phyloP scores from a whole-genome alignment of 2,797 vertebrate genomes.

The Helicolenus hilgendorfi region DNA sequence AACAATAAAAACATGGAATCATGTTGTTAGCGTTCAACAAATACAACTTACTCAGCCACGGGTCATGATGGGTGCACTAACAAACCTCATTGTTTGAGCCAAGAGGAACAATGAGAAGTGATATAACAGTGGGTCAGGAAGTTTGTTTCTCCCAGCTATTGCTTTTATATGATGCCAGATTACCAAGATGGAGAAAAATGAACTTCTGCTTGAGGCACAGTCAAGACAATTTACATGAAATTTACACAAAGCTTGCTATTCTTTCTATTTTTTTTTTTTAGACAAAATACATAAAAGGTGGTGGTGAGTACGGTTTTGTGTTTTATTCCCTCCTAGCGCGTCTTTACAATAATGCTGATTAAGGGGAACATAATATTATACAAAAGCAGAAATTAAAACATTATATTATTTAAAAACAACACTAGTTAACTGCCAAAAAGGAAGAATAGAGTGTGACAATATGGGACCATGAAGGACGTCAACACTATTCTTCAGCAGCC shows the following conservation, averaged over 20 bases:
- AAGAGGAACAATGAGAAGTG: background rate
- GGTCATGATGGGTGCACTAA: no score
- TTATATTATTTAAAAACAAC: background rate
- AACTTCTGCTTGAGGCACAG: background rate
- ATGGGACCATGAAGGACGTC: background rate
- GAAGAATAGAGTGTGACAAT: background rate
- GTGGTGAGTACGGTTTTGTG: no score
- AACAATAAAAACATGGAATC: background rate
- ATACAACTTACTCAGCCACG: background rate
- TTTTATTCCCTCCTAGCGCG: no score
- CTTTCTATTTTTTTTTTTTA: background rate
- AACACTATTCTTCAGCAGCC: background rate
- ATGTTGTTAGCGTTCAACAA: background rate
- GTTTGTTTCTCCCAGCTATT: background rate
- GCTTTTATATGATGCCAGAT: conserved; percentile 8
- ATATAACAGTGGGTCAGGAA: no score
- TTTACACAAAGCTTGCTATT: background rate
- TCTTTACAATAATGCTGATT: background rate
- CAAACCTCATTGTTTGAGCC: background rate
- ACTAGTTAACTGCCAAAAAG: background rate
- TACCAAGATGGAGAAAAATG: background rate
- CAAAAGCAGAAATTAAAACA: background rate
- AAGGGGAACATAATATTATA: background rate
- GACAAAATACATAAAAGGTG: background rate
- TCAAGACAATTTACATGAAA: background rate